Evolutionary conservation across 1,140 invertebrate species (phyloP).

Genomic region (Caenorhabditis latens): DNA sequence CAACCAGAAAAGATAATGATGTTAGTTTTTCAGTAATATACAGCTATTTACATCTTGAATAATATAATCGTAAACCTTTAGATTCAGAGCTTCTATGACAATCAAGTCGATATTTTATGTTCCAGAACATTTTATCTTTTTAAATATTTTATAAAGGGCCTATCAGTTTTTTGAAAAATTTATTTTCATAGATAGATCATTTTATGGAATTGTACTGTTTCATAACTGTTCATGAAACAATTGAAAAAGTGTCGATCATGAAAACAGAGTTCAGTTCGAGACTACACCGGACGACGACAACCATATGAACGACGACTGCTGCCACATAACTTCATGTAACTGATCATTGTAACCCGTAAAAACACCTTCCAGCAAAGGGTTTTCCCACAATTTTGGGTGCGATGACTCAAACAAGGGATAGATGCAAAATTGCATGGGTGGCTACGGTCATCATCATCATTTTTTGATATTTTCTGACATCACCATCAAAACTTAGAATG

Average conservation of each 20-base stretch:
- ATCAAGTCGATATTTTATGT: too few species aligned
- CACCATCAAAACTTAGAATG: constrained; percentile 44
- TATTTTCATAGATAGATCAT: not conserved
- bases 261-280: constrained; percentile 10
- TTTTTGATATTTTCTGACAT: constrained; percentile 43
- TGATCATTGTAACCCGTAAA: not conserved
- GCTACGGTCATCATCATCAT: not conserved
- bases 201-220: not conserved
- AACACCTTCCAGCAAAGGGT: not conserved
- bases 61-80: too few species aligned
- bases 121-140: too few species aligned
- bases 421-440: constrained; percentile 33
- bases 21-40: too few species aligned
- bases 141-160: too few species aligned
- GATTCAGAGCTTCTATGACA: too few species aligned
- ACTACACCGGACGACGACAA: not conserved
- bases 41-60: too few species aligned
- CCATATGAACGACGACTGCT: not conserved
- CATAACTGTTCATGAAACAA: not conserved
- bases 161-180: not conserved
- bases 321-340: not conserved
- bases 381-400: constrained; percentile 2
- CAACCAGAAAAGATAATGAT: too few species aligned
- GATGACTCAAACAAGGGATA: constrained; percentile 29
- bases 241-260: constrained; percentile 17